These are phyloP conservation scores for Strigamia crassipes DNA, from an alignment of 2,888 invertebrate species.

Conservation along the genomic window DNA sequence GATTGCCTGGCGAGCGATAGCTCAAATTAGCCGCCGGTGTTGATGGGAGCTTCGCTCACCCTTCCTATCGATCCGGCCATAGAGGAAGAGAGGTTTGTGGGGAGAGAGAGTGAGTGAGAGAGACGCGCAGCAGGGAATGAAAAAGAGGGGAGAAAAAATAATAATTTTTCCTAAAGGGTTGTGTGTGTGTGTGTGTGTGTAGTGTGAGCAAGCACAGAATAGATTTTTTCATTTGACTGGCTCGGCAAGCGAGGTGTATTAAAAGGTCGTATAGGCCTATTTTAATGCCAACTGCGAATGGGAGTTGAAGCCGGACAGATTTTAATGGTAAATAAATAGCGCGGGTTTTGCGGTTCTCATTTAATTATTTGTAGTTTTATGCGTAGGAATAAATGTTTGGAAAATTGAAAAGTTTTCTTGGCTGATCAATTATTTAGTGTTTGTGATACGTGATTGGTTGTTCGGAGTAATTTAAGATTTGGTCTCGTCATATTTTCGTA, in stretches of 20 bases:
- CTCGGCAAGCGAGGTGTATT: constrained; percentile 8
- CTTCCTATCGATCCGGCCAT: constrained; percentile 6
- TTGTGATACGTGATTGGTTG: background rate
- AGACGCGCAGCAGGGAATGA: background rate
- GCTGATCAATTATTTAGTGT: background rate
- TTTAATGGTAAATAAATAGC: constrained; percentile 13
- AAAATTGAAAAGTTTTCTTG: background rate
- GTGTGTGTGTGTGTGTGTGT: background rate
- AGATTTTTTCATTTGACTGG: background rate
- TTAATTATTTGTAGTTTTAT: background rate
- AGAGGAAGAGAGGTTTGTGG: constrained; percentile 35
- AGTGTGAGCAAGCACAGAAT: background rate
- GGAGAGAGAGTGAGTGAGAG: background rate
- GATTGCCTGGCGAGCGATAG: constrained; percentile 45
- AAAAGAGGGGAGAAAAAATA: constrained; percentile 11
- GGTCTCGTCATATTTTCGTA: background rate
- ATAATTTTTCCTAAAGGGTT: constrained; percentile 19
- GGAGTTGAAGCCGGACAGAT: background rate
- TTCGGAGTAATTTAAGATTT: background rate
- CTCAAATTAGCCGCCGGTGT: constrained; percentile 45
- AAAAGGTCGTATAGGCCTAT: background rate
- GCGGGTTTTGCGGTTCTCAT: background rate
- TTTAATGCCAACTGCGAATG: background rate
- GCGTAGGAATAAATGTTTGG: background rate
- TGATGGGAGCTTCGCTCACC: constrained; percentile 32